Conservation (phyloP, 1,140 invertebrate species). For the Babylonia areolata region DNA sequence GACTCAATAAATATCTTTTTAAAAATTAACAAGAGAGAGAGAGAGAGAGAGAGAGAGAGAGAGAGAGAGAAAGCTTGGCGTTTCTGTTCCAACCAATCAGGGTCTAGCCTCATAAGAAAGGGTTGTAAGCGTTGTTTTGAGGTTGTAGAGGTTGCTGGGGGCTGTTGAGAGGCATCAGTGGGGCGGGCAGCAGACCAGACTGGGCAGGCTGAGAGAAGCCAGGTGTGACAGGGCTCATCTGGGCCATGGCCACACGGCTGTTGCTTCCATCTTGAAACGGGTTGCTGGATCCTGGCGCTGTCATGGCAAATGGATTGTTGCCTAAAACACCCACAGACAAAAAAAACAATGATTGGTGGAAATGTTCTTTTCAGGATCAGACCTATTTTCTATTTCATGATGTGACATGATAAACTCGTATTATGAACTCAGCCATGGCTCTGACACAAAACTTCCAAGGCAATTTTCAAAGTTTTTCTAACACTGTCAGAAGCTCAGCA, state of each 20-base stretch:
- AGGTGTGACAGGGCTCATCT: constrained; percentile 43
- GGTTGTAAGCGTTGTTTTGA: constrained; percentile 52
- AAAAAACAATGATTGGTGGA: too few species aligned
- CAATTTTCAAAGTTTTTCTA: too few species aligned
- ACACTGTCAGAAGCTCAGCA: too few species aligned
- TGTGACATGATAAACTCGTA: too few species aligned
- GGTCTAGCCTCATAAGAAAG: constrained; percentile 57
- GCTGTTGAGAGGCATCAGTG: constrained; percentile 54
- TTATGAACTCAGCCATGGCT: too few species aligned
- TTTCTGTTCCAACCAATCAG: not conserved
- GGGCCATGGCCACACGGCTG: constrained; percentile 58
- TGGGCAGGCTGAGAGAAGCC: constrained; percentile 59
- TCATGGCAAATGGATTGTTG: constrained; percentile 60
- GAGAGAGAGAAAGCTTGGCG: not conserved
- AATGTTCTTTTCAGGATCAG: too few species aligned
- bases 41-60: not conserved
- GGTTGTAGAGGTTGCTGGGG: constrained; percentile 48
- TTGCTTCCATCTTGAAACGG: constrained; percentile 56
- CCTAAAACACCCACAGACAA: constrained; percentile 35
- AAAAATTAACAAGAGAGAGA: not conserved
- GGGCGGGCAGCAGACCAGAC: constrained; percentile 54
- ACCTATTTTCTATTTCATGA: too few species aligned
- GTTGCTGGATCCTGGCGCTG: constrained; percentile 53
- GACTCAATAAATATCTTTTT: not conserved
- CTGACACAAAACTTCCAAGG: too few species aligned